A percentile compares a stretch with the other conserved stretches of the same genome.
These are phyloP conservation scores for Scytalopus superciliaris DNA, from an alignment of 2,113 vertebrate species.

Conservation along the genomic window DNA sequence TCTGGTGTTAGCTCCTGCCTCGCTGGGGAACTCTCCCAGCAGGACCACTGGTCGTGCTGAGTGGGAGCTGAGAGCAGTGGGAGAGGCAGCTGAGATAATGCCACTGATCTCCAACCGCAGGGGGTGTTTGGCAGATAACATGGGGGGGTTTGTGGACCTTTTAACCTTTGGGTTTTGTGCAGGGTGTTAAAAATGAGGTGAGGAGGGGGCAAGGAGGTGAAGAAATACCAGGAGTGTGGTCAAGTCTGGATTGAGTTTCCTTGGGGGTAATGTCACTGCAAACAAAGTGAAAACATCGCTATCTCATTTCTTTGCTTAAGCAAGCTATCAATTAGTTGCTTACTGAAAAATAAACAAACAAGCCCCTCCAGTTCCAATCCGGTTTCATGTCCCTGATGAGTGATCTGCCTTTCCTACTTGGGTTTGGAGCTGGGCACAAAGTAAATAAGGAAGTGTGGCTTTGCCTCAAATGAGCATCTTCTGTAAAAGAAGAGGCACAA, in stretches of 20 bases:
- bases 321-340: slow-evolving; percentile 28
- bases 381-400: not conserved
- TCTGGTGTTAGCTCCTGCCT: not conserved
- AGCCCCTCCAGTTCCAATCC: not conserved
- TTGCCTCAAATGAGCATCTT: not conserved
- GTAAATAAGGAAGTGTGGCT: not conserved
- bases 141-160: not conserved
- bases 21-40: not conserved
- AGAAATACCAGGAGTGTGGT: not conserved
- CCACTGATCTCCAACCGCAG: not conserved
- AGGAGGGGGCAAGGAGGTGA: not conserved
- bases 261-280: not conserved
- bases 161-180: slow-evolving; percentile 22
- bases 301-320: slow-evolving; percentile 9
- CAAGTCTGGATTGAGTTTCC: not conserved
- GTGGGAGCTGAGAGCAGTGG: slow-evolving; percentile 1
- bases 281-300: slow-evolving; percentile 21
- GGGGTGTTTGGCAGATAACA: slow-evolving; percentile 38
- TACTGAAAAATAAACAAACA: slow-evolving; percentile 39
- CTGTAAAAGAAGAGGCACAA: not conserved
- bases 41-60: not conserved
- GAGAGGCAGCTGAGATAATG: slow-evolving; percentile 12
- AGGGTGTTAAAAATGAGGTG: not conserved
- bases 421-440: not conserved
- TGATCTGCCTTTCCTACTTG: not conserved